Evolutionary conservation across 2,797 vertebrate species (phyloP).

Genomic region (Podarcis siculus): DNA sequence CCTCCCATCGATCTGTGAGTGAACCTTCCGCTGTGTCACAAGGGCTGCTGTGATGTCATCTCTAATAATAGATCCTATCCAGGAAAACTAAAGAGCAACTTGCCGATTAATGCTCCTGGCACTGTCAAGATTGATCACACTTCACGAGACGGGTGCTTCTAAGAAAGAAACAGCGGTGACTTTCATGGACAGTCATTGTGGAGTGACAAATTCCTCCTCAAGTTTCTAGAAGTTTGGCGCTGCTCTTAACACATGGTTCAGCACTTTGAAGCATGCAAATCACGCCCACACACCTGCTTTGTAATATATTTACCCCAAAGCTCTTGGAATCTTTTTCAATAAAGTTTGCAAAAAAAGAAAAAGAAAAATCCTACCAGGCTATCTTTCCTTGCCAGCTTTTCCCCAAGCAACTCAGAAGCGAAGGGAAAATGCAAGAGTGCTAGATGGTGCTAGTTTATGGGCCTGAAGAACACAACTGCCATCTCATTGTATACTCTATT

Average conservation of each 20-base stretch:
- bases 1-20: background rate
- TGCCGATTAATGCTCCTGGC: background rate
- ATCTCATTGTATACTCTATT: constrained; percentile 19
- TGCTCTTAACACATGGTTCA: background rate
- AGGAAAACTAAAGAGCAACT: background rate
- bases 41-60: constrained; percentile 6
- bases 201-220: background rate
- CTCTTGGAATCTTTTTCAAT: constrained; percentile 14
- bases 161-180: background rate
- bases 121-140: background rate
- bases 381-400: constrained; percentile 31
- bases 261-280: constrained; percentile 15
- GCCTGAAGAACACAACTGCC: constrained; percentile 29
- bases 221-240: background rate
- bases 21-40: background rate
- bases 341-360: constrained; percentile 22
- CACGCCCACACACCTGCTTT: constrained; percentile 36
- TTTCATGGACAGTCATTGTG: background rate
- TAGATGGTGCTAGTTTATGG: constrained; percentile 29
- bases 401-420: constrained; percentile 20
- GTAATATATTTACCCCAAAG: constrained; percentile 38
- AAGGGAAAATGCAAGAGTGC: constrained; percentile 19
- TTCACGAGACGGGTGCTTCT: background rate
- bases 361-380: constrained; percentile 3
- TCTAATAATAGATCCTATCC: background rate